Evolutionary conservation across 1,140 invertebrate genomes (phyloP).

Genomic region (Pogonomyrmex californicus): DNA sequence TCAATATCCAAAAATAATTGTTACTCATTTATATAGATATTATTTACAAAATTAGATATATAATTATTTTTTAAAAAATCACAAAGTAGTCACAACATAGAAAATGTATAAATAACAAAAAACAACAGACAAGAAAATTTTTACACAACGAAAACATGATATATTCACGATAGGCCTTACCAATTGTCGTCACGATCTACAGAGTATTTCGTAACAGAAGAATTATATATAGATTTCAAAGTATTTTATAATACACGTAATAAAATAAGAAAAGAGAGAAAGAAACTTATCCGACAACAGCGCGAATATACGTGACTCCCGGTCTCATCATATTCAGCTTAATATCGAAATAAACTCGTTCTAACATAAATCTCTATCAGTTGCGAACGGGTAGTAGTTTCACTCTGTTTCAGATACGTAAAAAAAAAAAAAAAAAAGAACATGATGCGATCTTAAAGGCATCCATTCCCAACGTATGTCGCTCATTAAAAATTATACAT

Average conservation of each 20-base stretch:
- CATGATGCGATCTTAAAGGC: background rate
- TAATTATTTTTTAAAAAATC: background rate
- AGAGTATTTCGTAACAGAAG: background rate
- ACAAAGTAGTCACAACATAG: background rate
- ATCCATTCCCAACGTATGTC: background rate
- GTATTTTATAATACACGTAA: conserved; percentile 28
- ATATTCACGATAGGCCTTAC: background rate
- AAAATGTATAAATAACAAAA: background rate
- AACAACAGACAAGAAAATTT: background rate
- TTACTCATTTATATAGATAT: background rate
- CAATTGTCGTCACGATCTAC: background rate
- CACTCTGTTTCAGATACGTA: background rate
- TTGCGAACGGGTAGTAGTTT: background rate
- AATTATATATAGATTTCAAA: conserved; percentile 29
- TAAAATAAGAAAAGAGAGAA: background rate
- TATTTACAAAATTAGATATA: background rate
- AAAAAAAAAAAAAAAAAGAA: background rate
- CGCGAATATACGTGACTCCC: background rate
- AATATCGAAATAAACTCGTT: conserved; percentile 36
- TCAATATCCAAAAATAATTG: background rate
- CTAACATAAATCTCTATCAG: conserved; percentile 41
- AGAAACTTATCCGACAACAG: conserved; percentile 28
- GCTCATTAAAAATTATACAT: background rate
- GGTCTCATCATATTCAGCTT: conserved; percentile 31
- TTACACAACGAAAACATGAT: background rate